These are phyloP conservation scores for Brienomyrus brachyistius DNA, from an alignment of 2,113 vertebrate species.

Conservation along the genomic window DNA sequence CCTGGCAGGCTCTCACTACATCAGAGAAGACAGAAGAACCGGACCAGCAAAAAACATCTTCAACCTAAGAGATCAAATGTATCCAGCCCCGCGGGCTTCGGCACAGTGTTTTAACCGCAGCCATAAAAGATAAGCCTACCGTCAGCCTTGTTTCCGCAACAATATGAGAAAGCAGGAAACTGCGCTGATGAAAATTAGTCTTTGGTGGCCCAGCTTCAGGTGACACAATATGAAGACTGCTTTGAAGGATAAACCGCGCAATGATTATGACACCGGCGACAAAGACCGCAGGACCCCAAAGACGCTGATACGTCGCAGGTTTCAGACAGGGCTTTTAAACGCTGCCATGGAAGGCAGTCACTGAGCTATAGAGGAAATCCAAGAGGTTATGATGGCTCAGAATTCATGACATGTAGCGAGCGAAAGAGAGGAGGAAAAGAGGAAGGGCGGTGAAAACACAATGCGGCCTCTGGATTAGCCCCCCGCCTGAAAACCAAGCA, in stretches of 20 bases:
- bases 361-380: background rate
- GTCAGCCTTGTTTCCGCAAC: slow-evolving; percentile 7
- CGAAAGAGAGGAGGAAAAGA: background rate
- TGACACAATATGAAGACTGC: background rate
- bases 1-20: background rate
- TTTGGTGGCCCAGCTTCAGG: background rate
- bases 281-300: background rate
- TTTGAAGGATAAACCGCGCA: background rate
- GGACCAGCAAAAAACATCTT: slow-evolving; percentile 5
- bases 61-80: slow-evolving; percentile 7
- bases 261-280: background rate
- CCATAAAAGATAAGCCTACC: background rate
- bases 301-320: background rate
- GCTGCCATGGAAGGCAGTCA: background rate
- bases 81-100: background rate
- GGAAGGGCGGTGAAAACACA: background rate
- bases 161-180: slow-evolving; percentile 3
- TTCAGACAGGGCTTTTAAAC: background rate
- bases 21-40: background rate
- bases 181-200: background rate
- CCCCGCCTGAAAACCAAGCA: slow-evolving; percentile 24
- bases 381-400: background rate
- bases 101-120: background rate
- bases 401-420: background rate
- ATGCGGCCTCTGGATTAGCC: slow-evolving; percentile 22